These are phyloP conservation scores for Acanthisitta chloris DNA, from an alignment of 2,113 vertebrate species.

Conservation along the genomic window DNA sequence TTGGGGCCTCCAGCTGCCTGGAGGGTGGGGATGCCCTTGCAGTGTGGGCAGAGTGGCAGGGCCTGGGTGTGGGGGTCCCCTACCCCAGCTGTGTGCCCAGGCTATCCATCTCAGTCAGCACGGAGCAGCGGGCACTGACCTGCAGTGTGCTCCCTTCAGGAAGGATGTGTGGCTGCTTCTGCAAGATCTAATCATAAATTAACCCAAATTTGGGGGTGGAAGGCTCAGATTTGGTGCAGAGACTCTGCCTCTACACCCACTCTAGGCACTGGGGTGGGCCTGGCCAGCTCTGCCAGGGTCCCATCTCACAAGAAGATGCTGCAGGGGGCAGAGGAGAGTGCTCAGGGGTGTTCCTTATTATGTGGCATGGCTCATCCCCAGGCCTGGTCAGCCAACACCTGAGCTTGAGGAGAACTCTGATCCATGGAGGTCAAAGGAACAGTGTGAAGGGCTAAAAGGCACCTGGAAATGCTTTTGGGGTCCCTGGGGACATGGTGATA, in stretches of 20 bases:
- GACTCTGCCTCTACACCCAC: neutral
- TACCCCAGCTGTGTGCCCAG: neutral
- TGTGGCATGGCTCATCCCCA: neutral
- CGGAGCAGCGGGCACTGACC: accelerated
- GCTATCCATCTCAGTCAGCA: accelerated
- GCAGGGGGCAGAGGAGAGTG: neutral
- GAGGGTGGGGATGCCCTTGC: neutral
- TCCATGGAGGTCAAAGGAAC: neutral
- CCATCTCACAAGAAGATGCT: neutral
- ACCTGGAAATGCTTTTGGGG: neutral
- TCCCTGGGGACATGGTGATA: neutral
- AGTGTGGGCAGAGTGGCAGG: accelerated
- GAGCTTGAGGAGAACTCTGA: neutral
- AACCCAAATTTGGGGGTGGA: neutral
- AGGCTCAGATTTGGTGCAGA: neutral
- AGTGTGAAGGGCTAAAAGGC: neutral
- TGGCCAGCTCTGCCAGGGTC: neutral
- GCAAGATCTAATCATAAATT: neutral
- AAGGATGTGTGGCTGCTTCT: neutral
- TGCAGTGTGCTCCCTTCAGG: accelerated
- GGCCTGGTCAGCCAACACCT: neutral
- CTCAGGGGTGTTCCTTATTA: neutral
- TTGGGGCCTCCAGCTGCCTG: accelerated
- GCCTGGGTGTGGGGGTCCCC: neutral
- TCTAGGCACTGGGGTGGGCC: accelerated